Conservation (phyloP, 2,888 invertebrate genomes). For the Nowickia ferox region DNA sequence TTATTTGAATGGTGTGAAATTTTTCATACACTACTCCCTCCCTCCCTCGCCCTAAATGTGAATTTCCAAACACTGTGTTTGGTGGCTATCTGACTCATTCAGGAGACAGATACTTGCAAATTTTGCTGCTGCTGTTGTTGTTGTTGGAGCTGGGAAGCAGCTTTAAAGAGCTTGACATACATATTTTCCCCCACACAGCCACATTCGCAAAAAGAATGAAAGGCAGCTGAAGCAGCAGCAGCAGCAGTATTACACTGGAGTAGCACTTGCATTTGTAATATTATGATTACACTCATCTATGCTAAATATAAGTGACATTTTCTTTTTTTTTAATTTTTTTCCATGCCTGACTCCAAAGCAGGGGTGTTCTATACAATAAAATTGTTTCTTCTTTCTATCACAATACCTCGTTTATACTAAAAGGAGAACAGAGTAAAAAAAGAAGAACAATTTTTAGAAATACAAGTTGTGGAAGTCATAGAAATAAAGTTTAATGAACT, state of each 20-base stretch:
- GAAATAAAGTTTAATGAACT: constrained; percentile 65
- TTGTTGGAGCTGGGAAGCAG: constrained; percentile 36
- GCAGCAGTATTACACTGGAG: constrained; percentile 26
- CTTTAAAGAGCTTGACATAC: constrained; percentile 63
- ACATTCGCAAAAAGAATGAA: constrained; percentile 29
- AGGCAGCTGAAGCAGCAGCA: not conserved
- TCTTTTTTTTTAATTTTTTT: not conserved
- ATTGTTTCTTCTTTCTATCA: constrained; percentile 23
- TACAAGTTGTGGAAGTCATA: constrained; percentile 45
- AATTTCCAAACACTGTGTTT: not conserved
- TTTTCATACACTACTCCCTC: constrained; percentile 17
- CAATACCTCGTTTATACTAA: constrained; percentile 25
- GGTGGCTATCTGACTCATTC: not conserved
- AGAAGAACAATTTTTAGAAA: constrained; percentile 8
- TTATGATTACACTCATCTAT: constrained; percentile 51
- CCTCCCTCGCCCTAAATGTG: not conserved
- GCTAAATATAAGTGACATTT: constrained; percentile 40
- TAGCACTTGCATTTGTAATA: constrained; percentile 45
- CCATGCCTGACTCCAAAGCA: constrained; percentile 11
- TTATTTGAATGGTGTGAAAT: constrained; percentile 39
- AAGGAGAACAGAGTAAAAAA: not conserved
- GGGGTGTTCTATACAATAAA: constrained; percentile 38
- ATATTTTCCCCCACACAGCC: constrained; percentile 24
- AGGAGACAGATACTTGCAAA: not conserved
- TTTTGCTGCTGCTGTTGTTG: constrained; percentile 9